These are phyloP conservation scores for Melanophora roralis DNA, from an alignment of 2,888 invertebrate species.

Conservation along the genomic window DNA sequence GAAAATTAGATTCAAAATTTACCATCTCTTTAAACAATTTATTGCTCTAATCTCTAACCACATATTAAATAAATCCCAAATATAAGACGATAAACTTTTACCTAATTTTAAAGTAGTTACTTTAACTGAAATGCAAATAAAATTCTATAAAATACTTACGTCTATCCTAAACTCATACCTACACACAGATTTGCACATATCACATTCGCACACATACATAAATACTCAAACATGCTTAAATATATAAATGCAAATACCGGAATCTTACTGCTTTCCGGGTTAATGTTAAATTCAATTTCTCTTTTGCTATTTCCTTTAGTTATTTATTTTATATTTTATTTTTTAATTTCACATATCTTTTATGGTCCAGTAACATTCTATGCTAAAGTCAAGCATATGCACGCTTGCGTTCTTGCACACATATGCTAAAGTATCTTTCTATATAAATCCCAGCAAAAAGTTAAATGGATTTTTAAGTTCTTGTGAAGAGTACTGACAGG, in stretches of 20 bases:
- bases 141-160: slow-evolving; percentile 2
- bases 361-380: slow-evolving; percentile 43
- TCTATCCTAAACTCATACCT: slow-evolving; percentile 6
- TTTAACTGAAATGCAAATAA: neutral
- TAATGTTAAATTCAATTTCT: slow-evolving; percentile 53
- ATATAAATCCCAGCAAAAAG: neutral
- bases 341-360: slow-evolving; percentile 50
- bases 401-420: neutral
- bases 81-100: neutral
- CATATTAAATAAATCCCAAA: neutral
- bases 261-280: slow-evolving; percentile 48
- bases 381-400: neutral
- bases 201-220: neutral
- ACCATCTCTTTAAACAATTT: neutral
- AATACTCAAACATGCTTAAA: too few species aligned
- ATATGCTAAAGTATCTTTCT: neutral
- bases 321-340: neutral
- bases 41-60: neutral
- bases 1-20: too few species aligned
- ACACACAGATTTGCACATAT: neutral
- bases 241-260: slow-evolving; percentile 25
- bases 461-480: neutral
- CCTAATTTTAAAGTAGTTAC: neutral
- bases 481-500: too few species aligned
- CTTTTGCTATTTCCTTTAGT: slow-evolving; percentile 6